Conservation (phyloP, 2,113 vertebrate species). For the Neogobius melanostomus region DNA sequence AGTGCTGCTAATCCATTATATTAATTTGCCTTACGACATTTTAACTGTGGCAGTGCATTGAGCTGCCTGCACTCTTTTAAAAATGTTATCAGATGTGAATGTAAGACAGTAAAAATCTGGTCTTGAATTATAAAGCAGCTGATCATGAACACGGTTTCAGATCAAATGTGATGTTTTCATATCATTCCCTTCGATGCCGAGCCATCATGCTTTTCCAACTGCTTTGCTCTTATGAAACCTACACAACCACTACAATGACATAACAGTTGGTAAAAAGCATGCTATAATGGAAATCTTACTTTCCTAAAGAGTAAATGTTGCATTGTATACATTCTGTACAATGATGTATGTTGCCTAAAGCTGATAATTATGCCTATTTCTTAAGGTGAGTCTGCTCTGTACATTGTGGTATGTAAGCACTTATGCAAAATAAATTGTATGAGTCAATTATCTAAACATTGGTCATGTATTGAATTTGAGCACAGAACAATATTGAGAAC, state of each 20-base stretch:
- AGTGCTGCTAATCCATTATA: conserved; percentile 77
- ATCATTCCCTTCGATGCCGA: conserved; percentile 28
- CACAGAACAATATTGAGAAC: background rate
- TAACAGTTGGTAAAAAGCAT: conserved; percentile 11
- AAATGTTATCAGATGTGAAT: conserved; percentile 30
- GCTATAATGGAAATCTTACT: conserved; percentile 20
- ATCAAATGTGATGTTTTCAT: background rate
- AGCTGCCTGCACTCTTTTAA: background rate
- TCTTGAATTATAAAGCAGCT: background rate
- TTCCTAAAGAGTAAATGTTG: background rate
- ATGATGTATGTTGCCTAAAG: conserved; percentile 55
- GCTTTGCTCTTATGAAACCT: conserved; percentile 25
- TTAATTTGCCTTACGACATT: conserved; percentile 84
- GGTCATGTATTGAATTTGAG: background rate
- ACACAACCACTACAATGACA: conserved; percentile 13
- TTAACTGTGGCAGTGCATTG: conserved; percentile 51
- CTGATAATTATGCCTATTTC: conserved; percentile 49
- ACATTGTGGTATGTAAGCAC: conserved; percentile 60
- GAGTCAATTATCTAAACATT: conserved; percentile 27
- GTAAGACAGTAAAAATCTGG: background rate
- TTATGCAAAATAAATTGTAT: conserved; percentile 75
- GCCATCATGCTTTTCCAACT: conserved; percentile 59
- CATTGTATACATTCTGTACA: conserved; percentile 45
- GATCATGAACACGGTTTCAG: background rate
- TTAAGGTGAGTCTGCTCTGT: conserved; percentile 18